phyloP scores from a whole-genome alignment of 2,113 vertebrate species.

The Pontoporia blainvillei region DNA sequence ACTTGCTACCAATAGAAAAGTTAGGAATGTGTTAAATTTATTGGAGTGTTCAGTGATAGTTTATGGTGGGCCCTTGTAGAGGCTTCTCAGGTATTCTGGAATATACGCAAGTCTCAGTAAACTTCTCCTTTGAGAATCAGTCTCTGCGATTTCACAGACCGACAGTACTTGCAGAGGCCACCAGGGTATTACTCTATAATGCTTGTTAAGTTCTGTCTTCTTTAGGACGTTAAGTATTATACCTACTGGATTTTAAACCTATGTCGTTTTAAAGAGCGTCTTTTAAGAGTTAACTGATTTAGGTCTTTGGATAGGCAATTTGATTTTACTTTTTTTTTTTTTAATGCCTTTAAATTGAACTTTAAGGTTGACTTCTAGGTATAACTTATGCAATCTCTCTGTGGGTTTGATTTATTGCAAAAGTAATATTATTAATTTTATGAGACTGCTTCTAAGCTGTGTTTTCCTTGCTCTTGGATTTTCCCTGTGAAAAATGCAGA shows the following conservation, averaged over 20 bases:
- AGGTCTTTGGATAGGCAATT: neutral
- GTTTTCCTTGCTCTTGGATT: conserved; percentile 56
- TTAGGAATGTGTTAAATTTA: neutral
- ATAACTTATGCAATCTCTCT: conserved; percentile 28
- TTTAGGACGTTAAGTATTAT: conserved; percentile 4
- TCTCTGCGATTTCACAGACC: neutral
- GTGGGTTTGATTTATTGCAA: conserved; percentile 44
- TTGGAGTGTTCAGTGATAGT: neutral
- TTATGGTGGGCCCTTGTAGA: neutral
- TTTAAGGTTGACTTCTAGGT: conserved; percentile 34
- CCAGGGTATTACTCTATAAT: neutral
- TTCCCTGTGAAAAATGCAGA: conserved; percentile 53
- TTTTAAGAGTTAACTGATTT: conserved; percentile 51
- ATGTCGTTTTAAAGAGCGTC: conserved; percentile 2
- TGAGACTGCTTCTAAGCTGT: conserved; percentile 21
- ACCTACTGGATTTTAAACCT: conserved; percentile 21
- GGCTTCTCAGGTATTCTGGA: neutral
- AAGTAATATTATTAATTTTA: conserved; percentile 50
- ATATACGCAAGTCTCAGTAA: neutral
- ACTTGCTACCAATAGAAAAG: neutral
- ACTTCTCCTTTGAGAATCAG: neutral
- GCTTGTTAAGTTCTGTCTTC: conserved; percentile 14
- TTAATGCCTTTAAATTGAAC: conserved; percentile 34
- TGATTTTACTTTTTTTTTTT: neutral
- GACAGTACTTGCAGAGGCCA: neutral